Evolutionary conservation across 2,797 vertebrate genomes (phyloP).

Genomic region (Myotis findleyi): DNA sequence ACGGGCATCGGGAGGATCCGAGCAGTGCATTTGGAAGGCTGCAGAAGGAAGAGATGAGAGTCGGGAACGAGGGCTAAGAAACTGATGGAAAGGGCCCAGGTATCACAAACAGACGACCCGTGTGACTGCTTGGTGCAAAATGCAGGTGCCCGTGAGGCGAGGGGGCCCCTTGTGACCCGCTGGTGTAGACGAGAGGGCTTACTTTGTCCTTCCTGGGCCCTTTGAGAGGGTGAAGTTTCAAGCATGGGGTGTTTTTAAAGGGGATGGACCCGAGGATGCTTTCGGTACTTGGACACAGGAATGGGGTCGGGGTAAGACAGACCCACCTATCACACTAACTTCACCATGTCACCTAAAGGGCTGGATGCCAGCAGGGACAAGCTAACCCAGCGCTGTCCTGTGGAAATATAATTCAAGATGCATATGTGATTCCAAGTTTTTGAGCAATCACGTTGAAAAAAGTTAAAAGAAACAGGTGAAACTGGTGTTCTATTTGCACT

Average conservation of each 20-base stretch:
- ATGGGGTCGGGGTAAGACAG: not conserved
- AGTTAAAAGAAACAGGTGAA: not conserved
- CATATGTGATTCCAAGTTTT: not conserved
- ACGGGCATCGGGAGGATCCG: fast-evolving
- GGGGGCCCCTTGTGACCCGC: fast-evolving
- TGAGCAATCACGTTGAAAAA: not conserved
- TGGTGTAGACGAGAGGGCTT: fast-evolving
- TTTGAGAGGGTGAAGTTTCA: not conserved
- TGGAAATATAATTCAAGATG: not conserved
- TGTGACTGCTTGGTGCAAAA: fast-evolving
- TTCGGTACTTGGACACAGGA: not conserved
- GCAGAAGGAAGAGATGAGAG: not conserved
- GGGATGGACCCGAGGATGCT: not conserved
- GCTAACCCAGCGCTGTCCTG: fast-evolving
- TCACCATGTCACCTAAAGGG: fast-evolving
- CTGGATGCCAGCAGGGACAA: fast-evolving
- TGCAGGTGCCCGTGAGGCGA: fast-evolving
- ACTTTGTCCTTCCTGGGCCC: not conserved
- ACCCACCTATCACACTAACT: no score
- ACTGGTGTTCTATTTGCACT: not conserved
- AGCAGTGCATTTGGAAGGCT: fast-evolving
- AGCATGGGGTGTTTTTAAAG: not conserved
- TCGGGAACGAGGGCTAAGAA: not conserved
- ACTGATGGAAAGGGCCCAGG: fast-evolving
- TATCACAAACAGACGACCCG: not conserved